These are phyloP conservation scores for Microcebus lehilahytsara DNA, from an alignment of 2,113 vertebrate species.

Conservation along the genomic window DNA sequence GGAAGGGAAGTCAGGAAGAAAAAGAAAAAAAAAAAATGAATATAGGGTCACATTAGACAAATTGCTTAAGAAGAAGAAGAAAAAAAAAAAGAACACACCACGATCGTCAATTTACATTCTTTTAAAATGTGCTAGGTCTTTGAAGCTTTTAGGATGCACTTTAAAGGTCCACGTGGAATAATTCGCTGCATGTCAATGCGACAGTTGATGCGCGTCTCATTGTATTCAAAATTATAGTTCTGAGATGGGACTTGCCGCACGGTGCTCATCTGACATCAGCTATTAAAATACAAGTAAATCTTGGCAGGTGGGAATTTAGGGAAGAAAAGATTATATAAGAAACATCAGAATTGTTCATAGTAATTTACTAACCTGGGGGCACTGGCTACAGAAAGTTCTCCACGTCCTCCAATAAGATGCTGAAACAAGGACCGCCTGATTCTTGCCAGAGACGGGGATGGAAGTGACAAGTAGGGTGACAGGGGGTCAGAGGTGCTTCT, in stretches of 20 bases:
- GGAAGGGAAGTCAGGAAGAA: conserved; percentile 71
- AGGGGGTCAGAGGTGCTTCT: accelerated
- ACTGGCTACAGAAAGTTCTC: neutral
- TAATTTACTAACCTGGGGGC: conserved; percentile 72
- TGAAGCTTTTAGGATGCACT: conserved; percentile 88
- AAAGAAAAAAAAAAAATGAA: conserved; percentile 74
- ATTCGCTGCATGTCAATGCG: conserved; percentile 82
- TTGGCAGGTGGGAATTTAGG: conserved; percentile 90
- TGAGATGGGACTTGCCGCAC: conserved; percentile 83
- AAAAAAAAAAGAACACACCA: conserved; percentile 38
- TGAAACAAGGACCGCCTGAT: neutral
- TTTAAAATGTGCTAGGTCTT: conserved; percentile 75
- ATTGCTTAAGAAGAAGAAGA: conserved; percentile 72
- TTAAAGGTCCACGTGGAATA: conserved; percentile 88
- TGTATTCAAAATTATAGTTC: conserved; percentile 91
- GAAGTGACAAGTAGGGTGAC: neutral
- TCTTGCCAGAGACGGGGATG: neutral
- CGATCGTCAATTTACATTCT: conserved; percentile 81
- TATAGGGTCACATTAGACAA: conserved; percentile 84
- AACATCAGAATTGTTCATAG: conserved; percentile 80
- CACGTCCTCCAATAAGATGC: neutral
- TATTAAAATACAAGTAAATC: conserved; percentile 87
- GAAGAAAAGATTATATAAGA: conserved; percentile 87
- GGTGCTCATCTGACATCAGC: conserved; percentile 87
- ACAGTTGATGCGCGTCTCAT: conserved; percentile 87